Conservation (phyloP, 2,888 invertebrate genomes). For the Enoplolaimus lenunculus region DNA sequence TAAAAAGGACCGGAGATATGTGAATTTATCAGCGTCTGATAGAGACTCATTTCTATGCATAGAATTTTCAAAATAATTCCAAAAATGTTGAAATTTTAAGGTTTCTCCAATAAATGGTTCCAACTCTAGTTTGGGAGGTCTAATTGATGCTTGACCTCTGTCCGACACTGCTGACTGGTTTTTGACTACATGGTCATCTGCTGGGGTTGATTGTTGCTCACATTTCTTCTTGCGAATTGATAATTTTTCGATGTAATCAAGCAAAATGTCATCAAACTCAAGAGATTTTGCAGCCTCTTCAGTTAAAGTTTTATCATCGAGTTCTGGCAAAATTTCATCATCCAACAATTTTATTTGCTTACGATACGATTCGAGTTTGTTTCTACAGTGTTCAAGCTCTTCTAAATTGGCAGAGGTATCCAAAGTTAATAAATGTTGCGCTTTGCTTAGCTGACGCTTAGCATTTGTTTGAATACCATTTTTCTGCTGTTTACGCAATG, state of each 20-base stretch:
- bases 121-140: not conserved
- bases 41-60: not conserved
- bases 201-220: not conserved
- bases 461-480: not conserved
- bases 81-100: conserved; percentile 9
- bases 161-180: not conserved
- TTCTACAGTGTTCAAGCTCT: not conserved
- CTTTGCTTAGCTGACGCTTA: not conserved
- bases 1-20: conserved; percentile 6
- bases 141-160: not conserved
- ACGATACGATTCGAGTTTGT: conserved; percentile 6
- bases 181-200: not conserved
- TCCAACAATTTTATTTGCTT: not conserved
- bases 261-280: not conserved
- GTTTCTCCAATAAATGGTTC: not conserved
- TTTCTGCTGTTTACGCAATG: conserved; percentile 12
- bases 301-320: not conserved
- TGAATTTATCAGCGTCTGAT: conserved; percentile 11
- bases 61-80: conserved; percentile 10
- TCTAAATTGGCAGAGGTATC: not conserved
- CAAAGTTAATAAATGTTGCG: not conserved
- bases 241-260: not conserved
- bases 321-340: not conserved
- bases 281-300: not conserved
- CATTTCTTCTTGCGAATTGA: not conserved